phyloP scores from a whole-genome alignment of 2,888 invertebrate genomes.

The Aromia moschata region DNA sequence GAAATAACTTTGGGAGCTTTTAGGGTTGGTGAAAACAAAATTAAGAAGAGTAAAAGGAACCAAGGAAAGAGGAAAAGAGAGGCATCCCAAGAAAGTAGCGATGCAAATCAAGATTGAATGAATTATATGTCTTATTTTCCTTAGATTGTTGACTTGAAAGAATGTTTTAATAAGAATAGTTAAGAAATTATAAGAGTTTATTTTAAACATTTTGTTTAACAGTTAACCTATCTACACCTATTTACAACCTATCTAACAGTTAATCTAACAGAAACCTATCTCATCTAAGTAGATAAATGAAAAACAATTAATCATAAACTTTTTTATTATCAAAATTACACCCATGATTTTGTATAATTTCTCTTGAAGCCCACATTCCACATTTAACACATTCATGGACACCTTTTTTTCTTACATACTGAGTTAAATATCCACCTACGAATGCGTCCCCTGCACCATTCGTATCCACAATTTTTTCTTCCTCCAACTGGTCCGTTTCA shows the following conservation, averaged over 20 bases:
- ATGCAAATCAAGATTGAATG: constrained; percentile 1
- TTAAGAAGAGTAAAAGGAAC: constrained; percentile 70
- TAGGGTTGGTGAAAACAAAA: constrained; percentile 71
- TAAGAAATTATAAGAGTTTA: no score
- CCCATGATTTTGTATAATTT: constrained; percentile 40
- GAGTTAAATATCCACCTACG: constrained; percentile 47
- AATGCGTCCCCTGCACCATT: constrained; percentile 53
- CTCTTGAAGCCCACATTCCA: constrained; percentile 37
- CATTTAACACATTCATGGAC: constrained; percentile 39
- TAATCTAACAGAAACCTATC: no score
- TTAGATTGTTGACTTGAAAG: no score
- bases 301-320: constrained; percentile 16
- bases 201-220: no score
- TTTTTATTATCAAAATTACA: constrained; percentile 36
- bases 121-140: no score
- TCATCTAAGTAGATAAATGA: constrained; percentile 6
- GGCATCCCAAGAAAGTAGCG: constrained; percentile 34
- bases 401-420: constrained; percentile 31
- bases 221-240: no score
- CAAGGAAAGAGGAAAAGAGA: constrained; percentile 72
- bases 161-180: no score
- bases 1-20: constrained; percentile 44
- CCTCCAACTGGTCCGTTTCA: constrained; percentile 30
- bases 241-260: no score
- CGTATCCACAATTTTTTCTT: constrained; percentile 41